Evolutionary conservation across 2,113 vertebrate species (phyloP).

Genomic region (Meriones unguiculatus): DNA sequence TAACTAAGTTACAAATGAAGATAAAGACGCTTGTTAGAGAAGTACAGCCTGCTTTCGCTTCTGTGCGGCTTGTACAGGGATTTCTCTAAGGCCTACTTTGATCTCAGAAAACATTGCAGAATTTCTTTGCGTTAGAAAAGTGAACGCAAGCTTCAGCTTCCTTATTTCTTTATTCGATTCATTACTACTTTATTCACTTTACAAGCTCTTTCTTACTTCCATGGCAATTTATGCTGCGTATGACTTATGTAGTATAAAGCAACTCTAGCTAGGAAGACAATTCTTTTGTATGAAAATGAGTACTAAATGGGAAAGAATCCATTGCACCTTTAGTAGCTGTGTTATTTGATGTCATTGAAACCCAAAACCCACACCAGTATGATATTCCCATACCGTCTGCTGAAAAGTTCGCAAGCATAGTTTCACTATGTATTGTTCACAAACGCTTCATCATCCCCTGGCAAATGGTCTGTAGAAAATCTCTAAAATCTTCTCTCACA

Average conservation of each 20-base stretch:
- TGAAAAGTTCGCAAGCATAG: slow-evolving; percentile 79
- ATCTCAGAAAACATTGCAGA: neutral
- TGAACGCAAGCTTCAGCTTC: neutral
- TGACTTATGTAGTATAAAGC: slow-evolving; percentile 28
- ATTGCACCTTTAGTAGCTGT: slow-evolving; percentile 60
- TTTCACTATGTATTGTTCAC: slow-evolving; percentile 77
- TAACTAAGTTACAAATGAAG: slow-evolving; percentile 43
- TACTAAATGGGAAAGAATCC: slow-evolving; percentile 75
- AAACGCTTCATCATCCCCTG: slow-evolving; percentile 83
- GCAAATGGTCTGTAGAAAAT: slow-evolving; percentile 86
- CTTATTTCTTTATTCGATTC: slow-evolving; percentile 39
- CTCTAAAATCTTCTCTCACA: slow-evolving; percentile 83
- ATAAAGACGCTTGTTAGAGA: neutral
- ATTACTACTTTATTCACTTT: slow-evolving; percentile 39
- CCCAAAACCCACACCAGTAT: slow-evolving; percentile 20
- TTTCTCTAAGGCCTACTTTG: slow-evolving; percentile 1
- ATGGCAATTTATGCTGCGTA: slow-evolving; percentile 30
- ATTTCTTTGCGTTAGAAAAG: neutral
- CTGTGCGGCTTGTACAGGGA: neutral
- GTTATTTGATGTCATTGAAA: slow-evolving; percentile 81
- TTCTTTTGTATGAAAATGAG: slow-evolving; percentile 79
- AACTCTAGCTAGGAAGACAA: slow-evolving; percentile 45
- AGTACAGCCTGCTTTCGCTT: neutral
- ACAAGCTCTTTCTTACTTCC: slow-evolving; percentile 56
- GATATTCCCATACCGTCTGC: slow-evolving; percentile 67